These are phyloP conservation scores for Folsomia manolachei DNA, from an alignment of 2,888 invertebrate genomes.

Conservation along the genomic window DNA sequence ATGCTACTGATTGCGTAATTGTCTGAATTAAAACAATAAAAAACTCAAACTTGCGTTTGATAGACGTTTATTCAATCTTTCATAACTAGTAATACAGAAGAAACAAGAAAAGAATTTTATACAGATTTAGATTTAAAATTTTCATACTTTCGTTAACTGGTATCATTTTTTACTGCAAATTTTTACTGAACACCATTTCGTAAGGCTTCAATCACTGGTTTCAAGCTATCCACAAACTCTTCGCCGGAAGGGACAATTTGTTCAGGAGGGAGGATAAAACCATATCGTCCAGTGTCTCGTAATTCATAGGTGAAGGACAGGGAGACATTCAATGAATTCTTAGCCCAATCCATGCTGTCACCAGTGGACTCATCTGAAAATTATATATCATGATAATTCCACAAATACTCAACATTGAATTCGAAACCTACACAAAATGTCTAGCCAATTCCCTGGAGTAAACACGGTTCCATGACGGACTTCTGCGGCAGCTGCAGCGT, in stretches of 20 bases:
- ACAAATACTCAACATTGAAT: background rate
- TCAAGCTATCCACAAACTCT: constrained; percentile 2
- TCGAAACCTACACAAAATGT: constrained; percentile 28
- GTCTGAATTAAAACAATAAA: no score
- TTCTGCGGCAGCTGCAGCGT: constrained; percentile 14
- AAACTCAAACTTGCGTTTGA: no score
- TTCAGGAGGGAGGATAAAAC: constrained; percentile 52
- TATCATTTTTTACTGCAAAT: no score
- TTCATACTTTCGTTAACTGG: no score
- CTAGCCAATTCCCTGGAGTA: constrained; percentile 23
- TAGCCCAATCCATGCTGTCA: constrained; percentile 71
- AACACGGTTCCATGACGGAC: constrained; percentile 18
- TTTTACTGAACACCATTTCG: constrained; percentile 1
- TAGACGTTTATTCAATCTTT: no score
- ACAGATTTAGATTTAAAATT: no score
- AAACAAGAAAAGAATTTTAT: no score
- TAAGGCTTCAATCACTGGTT: background rate
- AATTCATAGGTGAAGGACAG: constrained; percentile 69
- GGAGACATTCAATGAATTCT: constrained; percentile 64
- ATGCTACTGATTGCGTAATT: no score
- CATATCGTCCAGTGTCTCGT: constrained; percentile 64
- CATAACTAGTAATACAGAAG: no score
- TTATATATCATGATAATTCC: background rate
- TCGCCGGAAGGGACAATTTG: background rate
- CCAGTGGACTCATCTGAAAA: constrained; percentile 59